Evolutionary conservation across 2,888 invertebrate species (phyloP).

Genomic region (Drosophila limbata): DNA sequence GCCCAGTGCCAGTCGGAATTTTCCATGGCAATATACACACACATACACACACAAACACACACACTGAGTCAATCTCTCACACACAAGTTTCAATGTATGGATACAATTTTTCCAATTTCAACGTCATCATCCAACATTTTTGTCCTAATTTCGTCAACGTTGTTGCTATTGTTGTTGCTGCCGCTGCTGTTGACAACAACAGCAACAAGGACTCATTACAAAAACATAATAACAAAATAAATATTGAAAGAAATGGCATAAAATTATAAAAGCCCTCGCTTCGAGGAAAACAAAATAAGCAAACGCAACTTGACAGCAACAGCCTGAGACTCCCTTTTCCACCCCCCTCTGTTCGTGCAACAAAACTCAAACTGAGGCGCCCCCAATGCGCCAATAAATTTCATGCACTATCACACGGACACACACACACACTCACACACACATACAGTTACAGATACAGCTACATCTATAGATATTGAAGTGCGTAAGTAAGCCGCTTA

Average conservation of each 20-base stretch:
- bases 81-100: conserved; percentile 60
- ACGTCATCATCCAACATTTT: conserved; percentile 72
- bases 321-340: conserved; percentile 30
- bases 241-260: conserved; percentile 82
- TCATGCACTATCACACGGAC: conserved; percentile 78
- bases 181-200: conserved; percentile 48
- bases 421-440: conserved; percentile 48
- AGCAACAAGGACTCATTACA: conserved; percentile 73
- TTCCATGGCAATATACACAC: conserved; percentile 73
- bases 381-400: conserved; percentile 78
- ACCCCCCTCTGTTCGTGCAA: conserved; percentile 5
- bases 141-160: conserved; percentile 62
- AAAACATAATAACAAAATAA: conserved; percentile 82
- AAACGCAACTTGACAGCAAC: conserved; percentile 68
- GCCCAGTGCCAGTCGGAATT: conserved; percentile 67
- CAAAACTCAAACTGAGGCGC: conserved; percentile 53
- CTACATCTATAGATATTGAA: conserved; percentile 45
- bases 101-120: conserved; percentile 79
- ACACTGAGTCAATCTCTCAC: conserved; percentile 17
- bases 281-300: conserved; percentile 42
- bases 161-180: conserved; percentile 19
- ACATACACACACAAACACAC: conserved; percentile 4
- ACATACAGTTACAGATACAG: conserved; percentile 18
- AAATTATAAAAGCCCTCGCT: conserved; percentile 77
- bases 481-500: conserved; percentile 73